Conservation (phyloP, 2,113 vertebrate species). For the Thymallus thymallus region DNA sequence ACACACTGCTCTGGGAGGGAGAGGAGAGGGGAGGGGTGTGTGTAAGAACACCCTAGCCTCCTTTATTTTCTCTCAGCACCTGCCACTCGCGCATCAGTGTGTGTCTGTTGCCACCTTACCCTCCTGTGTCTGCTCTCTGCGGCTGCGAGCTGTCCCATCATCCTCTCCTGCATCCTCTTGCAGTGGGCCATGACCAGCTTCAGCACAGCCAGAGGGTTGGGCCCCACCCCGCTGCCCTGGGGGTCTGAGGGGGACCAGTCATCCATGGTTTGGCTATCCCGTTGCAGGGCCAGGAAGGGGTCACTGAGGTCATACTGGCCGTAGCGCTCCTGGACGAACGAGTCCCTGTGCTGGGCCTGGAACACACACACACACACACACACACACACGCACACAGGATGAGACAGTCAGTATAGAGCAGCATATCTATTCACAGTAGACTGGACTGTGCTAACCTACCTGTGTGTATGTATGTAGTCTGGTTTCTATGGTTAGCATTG, state of each 20-base stretch:
- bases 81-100: conserved; percentile 1
- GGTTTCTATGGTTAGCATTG: too few species aligned
- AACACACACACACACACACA: conserved; percentile 32
- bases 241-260: conserved; percentile 61
- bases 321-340: conserved; percentile 93
- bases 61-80: neutral
- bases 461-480: too few species aligned
- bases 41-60: neutral
- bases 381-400: neutral
- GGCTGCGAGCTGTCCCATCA: conserved; percentile 90
- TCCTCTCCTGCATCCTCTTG: conserved; percentile 94
- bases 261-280: conserved; percentile 84
- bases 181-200: conserved; percentile 95
- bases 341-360: conserved; percentile 89
- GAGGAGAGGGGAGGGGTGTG: neutral
- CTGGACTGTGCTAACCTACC: too few species aligned
- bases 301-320: conserved; percentile 95
- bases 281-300: conserved; percentile 90
- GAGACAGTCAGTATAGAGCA: conserved; percentile 1
- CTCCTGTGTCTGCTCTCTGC: conserved; percentile 90
- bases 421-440: too few species aligned
- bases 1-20: neutral
- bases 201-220: conserved; percentile 89
- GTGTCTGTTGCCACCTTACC: conserved; percentile 64
- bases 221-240: conserved; percentile 72